Base-by-base conservation (phyloP, 1,140 invertebrate species). In the Drosophila hydei region DNA sequence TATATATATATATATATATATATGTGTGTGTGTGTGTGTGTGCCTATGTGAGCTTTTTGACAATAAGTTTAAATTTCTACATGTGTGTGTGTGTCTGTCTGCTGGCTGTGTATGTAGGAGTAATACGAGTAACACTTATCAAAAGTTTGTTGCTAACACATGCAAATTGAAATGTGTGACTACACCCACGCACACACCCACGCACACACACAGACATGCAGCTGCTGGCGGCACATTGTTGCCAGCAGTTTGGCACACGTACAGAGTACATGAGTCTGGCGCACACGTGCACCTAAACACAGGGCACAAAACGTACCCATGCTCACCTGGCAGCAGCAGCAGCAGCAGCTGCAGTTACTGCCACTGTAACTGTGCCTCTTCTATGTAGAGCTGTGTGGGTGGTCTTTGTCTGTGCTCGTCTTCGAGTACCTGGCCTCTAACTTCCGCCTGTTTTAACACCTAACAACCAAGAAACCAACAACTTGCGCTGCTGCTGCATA, bases 131-230 rank as follows among this genome's bases (percentile, higher is more conserved):
- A 88, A 87, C 83, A 87, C 83, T 88, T 88, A 88, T 88, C 78
- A 88, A 87, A 87, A 87, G 83, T 87, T 87, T 87, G 83, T 73
- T 74, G 83, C 83, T 75, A 87, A 72, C 83, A 87, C 81, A 87
- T 88, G 83, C 83, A 87, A 87, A 87, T 87, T 88, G 83, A 87
- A 81, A 85, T 85, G 81, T 80, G 77, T 67, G 73, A 80, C 85
- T 85, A 47, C 79, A 74, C 68, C 63, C 58, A 19, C 40, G 27
- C 61, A 25, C 65, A 58, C 43, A 45, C 50, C 36, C 72, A 60
- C 45, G 50, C 38, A 43, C 30, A 71, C 58, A 61, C 42, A 45
- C 61, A 75, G 56, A 25, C 58, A 45, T 45, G 56, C 72, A 79
- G 16, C 25, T 18, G 27, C 51, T 65, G 72, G 51, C 76, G 72